Base-by-base conservation (phyloP, 2,797 vertebrate species). In the Epinephelus malabaricus region DNA sequence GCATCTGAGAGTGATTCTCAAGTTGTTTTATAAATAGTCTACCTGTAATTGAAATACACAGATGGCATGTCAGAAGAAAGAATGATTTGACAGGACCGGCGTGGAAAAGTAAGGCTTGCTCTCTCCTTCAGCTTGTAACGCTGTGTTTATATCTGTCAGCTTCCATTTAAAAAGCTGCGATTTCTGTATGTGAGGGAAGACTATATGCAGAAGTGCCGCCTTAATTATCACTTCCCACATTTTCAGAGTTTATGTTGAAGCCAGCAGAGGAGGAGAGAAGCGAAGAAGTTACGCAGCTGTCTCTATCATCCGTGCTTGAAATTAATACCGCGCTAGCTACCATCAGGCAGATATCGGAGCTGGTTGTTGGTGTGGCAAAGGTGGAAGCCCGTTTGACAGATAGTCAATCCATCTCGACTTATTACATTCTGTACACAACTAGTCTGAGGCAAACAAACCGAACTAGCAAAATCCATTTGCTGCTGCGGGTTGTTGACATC, bases 381-480 rank as follows among this genome's bases (percentile, higher is more conserved):
- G 56, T 81, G 69, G 74, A 76, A 50, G 68, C 62, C 67, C n/a
- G 25, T 74, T 17, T 80, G 85, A 87, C 82, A 70, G 63, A 82
- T 76, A 84, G 67, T 85, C 85, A 76, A 56, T 87, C 78, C 73
- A 82, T 89, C 73, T 76, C 58, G 65, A 84, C 86, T 77, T 79
- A 85, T 86, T 88, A 82, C 77, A 80, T 88, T 90, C 84, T 76
- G 68, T 72, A 45, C 76, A 77, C 82, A 83, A 82, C 85, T 68
- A 77, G 82, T 84, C 60, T 59, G 58, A 87, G 75, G 80, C 68
- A 78, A 90, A 87, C 85, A 90, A 80, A 84, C 80, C 49, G 14
- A 85, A 76, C 79, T 61, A 77, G 69, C 70, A 77, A 86, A 90
- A 89, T 86, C 82, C 68, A 85, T 92, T 85, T 85, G 69, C 78